Conservation (phyloP, 1,140 invertebrate genomes). For the Bombyx mandarina region DNA sequence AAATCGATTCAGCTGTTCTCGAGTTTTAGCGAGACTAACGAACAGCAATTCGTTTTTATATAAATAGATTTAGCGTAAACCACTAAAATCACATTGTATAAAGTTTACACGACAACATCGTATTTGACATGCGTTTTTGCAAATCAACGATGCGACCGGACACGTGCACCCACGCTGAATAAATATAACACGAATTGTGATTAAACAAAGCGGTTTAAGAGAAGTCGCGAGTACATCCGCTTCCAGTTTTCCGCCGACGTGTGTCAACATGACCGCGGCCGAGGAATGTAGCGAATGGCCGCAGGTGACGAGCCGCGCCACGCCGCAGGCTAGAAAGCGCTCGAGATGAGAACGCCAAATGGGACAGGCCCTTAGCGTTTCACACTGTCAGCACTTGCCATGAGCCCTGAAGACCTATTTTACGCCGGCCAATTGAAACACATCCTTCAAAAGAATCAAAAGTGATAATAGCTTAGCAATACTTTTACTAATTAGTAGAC, state of each 20-base stretch:
- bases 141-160: too few species aligned
- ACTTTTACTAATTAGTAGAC: too few species aligned
- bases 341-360: constrained; percentile 10
- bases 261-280: constrained; percentile 13
- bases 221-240: constrained; percentile 4
- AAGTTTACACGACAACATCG: too few species aligned
- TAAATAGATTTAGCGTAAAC: too few species aligned
- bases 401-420: not conserved
- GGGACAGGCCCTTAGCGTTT: constrained; percentile 7
- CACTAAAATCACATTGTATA: too few species aligned
- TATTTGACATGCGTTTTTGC: too few species aligned
- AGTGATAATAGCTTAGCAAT: too few species aligned
- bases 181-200: too few species aligned
- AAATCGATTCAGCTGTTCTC: too few species aligned
- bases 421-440: not conserved
- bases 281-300: constrained; percentile 31
- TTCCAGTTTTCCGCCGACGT: constrained; percentile 3
- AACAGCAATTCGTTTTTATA: too few species aligned
- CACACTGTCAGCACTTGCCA: constrained; percentile 1
- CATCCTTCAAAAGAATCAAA: not conserved
- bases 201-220: not conserved
- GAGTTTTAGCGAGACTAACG: too few species aligned
- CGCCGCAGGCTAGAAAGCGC: constrained; percentile 55
- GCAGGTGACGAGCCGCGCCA: constrained; percentile 10
- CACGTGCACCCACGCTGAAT: too few species aligned